Percentiles rank a stretch among this genome's conserved stretches.
These are phyloP conservation scores for Scaptomyza polygonia DNA, from an alignment of 2,888 invertebrate genomes.

Conservation along the genomic window DNA sequence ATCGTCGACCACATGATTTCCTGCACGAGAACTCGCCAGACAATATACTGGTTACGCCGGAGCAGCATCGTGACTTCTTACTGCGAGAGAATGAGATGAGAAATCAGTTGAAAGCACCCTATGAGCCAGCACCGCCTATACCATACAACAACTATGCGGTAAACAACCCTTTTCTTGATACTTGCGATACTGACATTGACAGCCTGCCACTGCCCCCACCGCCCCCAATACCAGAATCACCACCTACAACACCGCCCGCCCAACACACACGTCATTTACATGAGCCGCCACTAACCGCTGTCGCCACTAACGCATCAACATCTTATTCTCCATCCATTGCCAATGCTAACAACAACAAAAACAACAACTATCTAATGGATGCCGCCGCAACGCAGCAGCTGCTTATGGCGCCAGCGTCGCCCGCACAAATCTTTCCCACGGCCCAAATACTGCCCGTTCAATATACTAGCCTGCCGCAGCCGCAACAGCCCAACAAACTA, in stretches of 20 bases:
- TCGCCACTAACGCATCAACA: conserved; percentile 76
- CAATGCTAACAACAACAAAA: conserved; percentile 49
- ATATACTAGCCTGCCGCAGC: conserved; percentile 83
- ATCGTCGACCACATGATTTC: conserved; percentile 79
- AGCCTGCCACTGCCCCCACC: conserved; percentile 73
- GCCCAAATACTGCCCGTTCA: conserved; percentile 84
- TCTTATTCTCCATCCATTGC: conserved; percentile 71
- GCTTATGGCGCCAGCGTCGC: conserved; percentile 66
- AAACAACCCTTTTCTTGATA: conserved; percentile 83
- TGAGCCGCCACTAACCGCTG: conserved; percentile 72
- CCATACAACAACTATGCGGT: conserved; percentile 77
- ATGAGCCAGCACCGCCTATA: conserved; percentile 74
- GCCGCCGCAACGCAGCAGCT: conserved; percentile 51
- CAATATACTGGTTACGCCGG: conserved; percentile 82
- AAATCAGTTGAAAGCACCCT: conserved; percentile 80
- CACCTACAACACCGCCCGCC: conserved; percentile 39
- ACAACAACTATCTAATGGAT: conserved; percentile 63
- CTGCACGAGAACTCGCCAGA: conserved; percentile 83
- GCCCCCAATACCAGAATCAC: conserved; percentile 51
- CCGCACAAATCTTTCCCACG: conserved; percentile 83
- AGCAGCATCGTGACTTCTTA: conserved; percentile 83
- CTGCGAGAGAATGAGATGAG: conserved; percentile 83
- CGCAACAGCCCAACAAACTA: conserved; percentile 82
- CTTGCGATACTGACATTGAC: conserved; percentile 75
- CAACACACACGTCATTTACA: conserved; percentile 67